Percentiles rank a stretch among this genome's conserved stretches.
phyloP scores from a whole-genome alignment of 2,797 vertebrate genomes.

The Picus viridis region DNA sequence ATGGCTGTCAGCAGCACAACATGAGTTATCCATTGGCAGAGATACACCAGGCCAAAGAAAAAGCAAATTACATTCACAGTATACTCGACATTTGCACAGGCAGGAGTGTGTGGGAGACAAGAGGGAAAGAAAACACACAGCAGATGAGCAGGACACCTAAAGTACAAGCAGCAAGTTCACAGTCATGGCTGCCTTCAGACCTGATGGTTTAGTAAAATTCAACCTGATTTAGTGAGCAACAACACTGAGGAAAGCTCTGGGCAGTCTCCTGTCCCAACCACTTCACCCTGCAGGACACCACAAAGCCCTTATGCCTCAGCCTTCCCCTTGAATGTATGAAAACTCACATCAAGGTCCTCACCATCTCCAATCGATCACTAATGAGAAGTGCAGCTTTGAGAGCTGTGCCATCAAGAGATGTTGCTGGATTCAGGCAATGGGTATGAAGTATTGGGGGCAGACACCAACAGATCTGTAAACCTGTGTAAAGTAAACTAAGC shows the following conservation, averaged over 20 bases:
- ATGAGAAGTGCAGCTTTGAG: background rate
- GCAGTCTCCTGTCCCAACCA: rapidly evolving
- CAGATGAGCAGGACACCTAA: background rate
- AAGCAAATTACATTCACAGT: background rate
- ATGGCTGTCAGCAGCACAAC: background rate
- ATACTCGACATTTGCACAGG: background rate
- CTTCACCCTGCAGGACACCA: background rate
- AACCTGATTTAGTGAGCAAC: background rate
- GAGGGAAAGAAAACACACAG: background rate
- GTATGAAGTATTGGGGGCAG: background rate
- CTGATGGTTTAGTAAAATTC: background rate
- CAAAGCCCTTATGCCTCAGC: background rate
- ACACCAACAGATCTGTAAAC: background rate
- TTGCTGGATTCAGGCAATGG: background rate
- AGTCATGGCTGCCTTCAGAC: background rate
- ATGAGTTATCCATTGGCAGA: background rate
- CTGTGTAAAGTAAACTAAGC: background rate
- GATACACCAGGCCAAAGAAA: background rate
- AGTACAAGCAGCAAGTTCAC: background rate
- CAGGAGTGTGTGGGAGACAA: background rate
- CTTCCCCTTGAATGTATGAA: background rate
- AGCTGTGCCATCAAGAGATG: background rate
- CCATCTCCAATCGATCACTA: background rate
- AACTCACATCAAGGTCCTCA: background rate
- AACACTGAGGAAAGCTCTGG: background rate